Conservation (phyloP, 1,140 invertebrate species). For the Pararge aegeria region DNA sequence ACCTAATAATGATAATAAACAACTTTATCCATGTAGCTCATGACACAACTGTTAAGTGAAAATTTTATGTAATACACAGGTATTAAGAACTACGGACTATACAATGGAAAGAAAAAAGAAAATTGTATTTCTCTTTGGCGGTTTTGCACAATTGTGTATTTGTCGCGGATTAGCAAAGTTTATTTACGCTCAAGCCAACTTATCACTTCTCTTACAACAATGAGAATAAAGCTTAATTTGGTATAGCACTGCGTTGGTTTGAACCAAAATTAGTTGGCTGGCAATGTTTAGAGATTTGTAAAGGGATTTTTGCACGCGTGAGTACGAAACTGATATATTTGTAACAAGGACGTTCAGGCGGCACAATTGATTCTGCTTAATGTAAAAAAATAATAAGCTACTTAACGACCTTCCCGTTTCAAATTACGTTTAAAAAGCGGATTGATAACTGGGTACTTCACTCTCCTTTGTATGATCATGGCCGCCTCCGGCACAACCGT, state of each 20-base stretch:
- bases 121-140: neutral
- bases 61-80: neutral
- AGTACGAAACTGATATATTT: slow-evolving; percentile 23
- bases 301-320: slow-evolving; percentile 5
- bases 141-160: slow-evolving; percentile 17
- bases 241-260: neutral
- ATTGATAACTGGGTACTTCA: too few species aligned
- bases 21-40: neutral
- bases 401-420: neutral
- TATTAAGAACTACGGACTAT: neutral
- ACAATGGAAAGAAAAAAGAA: neutral
- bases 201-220: neutral
- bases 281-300: neutral
- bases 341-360: slow-evolving; percentile 1
- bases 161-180: neutral
- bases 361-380: neutral
- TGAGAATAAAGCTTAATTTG: neutral
- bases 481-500: too few species aligned
- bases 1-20: slow-evolving; percentile 17
- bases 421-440: too few species aligned
- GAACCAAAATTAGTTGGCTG: neutral
- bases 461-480: too few species aligned
- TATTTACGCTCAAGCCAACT: neutral
- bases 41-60: neutral
- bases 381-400: neutral